Percentiles rank a stretch among this genome's conserved stretches.
These are phyloP conservation scores for Himantopus leucocephalus DNA, from an alignment of 2,113 vertebrate species.

Conservation along the genomic window DNA sequence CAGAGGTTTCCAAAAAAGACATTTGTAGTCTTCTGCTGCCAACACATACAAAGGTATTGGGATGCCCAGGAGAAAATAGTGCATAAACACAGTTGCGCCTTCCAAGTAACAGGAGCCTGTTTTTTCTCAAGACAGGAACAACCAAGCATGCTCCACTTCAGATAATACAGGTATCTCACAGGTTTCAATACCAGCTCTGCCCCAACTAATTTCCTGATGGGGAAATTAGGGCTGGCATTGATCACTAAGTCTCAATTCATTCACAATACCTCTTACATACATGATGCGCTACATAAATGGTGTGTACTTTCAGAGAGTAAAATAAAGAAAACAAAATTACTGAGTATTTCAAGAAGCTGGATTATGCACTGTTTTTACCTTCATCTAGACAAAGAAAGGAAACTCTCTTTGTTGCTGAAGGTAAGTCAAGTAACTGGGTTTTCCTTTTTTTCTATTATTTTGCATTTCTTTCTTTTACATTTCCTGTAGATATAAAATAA, in stretches of 20 bases:
- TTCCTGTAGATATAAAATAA: not conserved
- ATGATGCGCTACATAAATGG: not conserved
- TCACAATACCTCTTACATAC: not conserved
- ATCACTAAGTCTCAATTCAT: not conserved
- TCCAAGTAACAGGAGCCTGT: not conserved
- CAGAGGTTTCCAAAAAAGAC: not conserved
- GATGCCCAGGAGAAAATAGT: not conserved
- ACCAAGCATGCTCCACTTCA: not conserved
- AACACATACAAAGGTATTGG: not conserved
- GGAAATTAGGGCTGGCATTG: not conserved
- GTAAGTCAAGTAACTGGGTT: not conserved
- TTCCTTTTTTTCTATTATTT: not conserved
- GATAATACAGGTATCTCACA: not conserved
- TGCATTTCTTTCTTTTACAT: not conserved
- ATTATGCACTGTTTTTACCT: not conserved
- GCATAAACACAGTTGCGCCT: not conserved
- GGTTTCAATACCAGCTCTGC: not conserved
- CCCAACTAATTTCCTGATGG: not conserved
- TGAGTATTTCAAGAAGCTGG: not conserved
- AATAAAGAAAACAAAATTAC: not conserved
- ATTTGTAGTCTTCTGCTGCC: not conserved
- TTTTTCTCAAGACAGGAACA: not conserved
- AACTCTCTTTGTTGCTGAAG: not conserved
- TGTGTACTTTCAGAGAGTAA: not conserved
- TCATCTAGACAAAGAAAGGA: not conserved